Conservation (phyloP, 2,888 invertebrate genomes). For the Eulithis testata region DNA sequence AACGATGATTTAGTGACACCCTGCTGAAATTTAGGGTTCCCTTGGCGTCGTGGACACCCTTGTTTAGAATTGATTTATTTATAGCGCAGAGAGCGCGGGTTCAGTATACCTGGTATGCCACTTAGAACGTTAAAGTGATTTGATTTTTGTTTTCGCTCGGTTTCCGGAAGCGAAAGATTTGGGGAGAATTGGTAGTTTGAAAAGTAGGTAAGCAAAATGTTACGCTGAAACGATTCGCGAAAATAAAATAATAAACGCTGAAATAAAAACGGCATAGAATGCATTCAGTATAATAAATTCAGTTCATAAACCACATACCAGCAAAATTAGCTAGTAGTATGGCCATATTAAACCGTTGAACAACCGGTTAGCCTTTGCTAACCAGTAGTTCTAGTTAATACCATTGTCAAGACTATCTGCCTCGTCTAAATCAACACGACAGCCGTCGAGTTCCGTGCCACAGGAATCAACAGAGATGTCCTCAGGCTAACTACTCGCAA, state of each 20-base stretch:
- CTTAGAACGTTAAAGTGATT: slow-evolving; percentile 59
- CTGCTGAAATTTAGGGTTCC: slow-evolving; percentile 72
- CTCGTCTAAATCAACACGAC: not conserved
- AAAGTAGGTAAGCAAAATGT: slow-evolving; percentile 21
- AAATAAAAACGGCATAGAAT: not conserved
- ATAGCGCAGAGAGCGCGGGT: slow-evolving; percentile 58
- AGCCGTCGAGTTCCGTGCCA: not conserved
- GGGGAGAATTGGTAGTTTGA: slow-evolving; percentile 9
- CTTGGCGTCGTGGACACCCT: slow-evolving; percentile 73
- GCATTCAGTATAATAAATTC: slow-evolving; percentile 1
- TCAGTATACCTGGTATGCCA: slow-evolving; percentile 63
- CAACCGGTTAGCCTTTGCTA: no score
- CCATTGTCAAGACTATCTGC: not conserved
- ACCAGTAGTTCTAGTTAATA: not conserved
- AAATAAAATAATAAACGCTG: slow-evolving; percentile 17
- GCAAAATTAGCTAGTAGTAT: not conserved
- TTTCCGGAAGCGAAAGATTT: slow-evolving; percentile 7
- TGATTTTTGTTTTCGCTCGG: slow-evolving; percentile 42
- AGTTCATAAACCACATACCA: not conserved
- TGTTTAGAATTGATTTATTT: slow-evolving; percentile 76
- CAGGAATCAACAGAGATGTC: not conserved
- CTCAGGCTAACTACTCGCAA: not conserved
- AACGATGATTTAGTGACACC: slow-evolving; percentile 75
- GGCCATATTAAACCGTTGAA: no score
- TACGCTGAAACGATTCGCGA: slow-evolving; percentile 9